Conservation (phyloP, 37 sponge, comb jelly and placozoan species). For the Tethya wilhelma region DNA sequence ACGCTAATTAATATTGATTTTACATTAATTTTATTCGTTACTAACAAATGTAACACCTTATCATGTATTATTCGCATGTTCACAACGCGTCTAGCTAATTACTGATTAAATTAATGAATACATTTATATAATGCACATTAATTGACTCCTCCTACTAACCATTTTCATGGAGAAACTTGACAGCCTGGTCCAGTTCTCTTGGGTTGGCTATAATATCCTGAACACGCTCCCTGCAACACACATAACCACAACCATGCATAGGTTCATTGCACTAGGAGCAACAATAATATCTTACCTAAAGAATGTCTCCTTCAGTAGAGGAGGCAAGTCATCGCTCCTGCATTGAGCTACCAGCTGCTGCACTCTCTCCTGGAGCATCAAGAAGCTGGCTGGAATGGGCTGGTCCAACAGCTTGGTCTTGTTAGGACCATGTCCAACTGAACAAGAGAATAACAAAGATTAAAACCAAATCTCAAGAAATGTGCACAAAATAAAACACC, state of each 20-base stretch:
- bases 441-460: neutral
- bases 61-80: no score
- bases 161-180: constrained; percentile 92
- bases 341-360: constrained; percentile 41
- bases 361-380: constrained; percentile 74
- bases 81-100: no score
- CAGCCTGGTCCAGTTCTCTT: constrained; percentile 86
- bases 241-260: neutral
- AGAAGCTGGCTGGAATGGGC: constrained; percentile 79
- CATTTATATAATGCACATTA: neutral
- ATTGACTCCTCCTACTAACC: constrained; percentile 44
- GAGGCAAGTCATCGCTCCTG: constrained; percentile 40
- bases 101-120: no score
- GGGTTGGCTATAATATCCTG: constrained; percentile 76
- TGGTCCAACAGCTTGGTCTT: constrained; percentile 81
- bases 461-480: no score
- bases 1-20: no score
- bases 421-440: constrained; percentile 22
- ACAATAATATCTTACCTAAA: constrained; percentile 56
- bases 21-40: no score
- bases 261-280: neutral
- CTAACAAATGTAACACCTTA: no score
- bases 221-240: constrained; percentile 44
- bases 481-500: no score
- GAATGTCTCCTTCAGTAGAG: constrained; percentile 68